Conservation (phyloP, 2,888 invertebrate species). For the Podotricha telesiphe region DNA sequence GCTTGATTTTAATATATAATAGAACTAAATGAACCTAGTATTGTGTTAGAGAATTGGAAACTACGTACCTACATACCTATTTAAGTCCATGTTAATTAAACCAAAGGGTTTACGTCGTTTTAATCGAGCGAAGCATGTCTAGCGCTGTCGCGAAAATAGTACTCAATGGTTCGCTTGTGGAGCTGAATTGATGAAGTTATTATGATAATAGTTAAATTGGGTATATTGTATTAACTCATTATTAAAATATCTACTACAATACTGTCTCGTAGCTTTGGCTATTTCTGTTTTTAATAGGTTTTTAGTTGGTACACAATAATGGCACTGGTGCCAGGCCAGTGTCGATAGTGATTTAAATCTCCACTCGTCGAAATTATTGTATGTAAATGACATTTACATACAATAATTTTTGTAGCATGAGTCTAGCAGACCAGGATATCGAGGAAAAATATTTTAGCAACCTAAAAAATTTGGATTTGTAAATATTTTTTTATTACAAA, state of each 20-base stretch:
- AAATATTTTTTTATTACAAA: no score
- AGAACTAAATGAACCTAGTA: constrained; percentile 31
- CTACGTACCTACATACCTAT: constrained; percentile 27
- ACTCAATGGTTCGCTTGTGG: neutral
- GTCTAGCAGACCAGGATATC: no score
- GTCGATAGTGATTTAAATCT: no score
- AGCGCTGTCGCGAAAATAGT: constrained; percentile 9
- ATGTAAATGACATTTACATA: no score
- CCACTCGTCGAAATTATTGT: no score
- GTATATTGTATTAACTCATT: no score
- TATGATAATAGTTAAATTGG: neutral
- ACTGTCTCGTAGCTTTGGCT: neutral
- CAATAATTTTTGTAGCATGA: no score
- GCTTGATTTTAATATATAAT: constrained; percentile 29
- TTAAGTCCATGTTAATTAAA: constrained; percentile 32
- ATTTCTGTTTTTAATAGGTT: no score
- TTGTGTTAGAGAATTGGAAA: constrained; percentile 34
- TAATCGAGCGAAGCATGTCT: constrained; percentile 13
- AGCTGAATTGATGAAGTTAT: neutral
- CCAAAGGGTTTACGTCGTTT: constrained; percentile 27
- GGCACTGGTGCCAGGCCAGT: no score
- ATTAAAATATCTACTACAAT: neutral
- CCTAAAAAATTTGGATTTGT: no score
- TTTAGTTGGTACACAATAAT: no score
- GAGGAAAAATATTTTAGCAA: no score